Evolutionary conservation across 2,888 invertebrate genomes (phyloP), one percentile per base, ranked within the genome.

Genomic region (Platycnemis pennipes): DNA sequence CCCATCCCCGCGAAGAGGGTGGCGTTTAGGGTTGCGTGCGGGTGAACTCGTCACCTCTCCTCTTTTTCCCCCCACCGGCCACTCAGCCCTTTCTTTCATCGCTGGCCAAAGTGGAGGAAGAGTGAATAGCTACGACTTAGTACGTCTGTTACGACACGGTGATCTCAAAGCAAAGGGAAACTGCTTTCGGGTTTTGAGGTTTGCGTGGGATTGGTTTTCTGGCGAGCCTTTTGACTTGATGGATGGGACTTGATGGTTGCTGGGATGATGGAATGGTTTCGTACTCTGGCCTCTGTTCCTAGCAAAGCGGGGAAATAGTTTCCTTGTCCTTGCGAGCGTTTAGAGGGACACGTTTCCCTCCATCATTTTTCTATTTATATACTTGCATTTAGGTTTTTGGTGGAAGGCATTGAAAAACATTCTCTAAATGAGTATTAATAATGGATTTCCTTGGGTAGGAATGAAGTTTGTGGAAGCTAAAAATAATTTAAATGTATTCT

Each of bases 161-260:
- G 26, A n/a, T 77, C 77, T 37, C 37, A 77, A 37, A 77, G 77
- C 31, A 11, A 77, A 77, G 37, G 77, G 13, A 31, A 37, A 77
- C 77, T 16, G 31, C 77, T 26, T 77, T 69, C 63, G 63, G 2
- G 8, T 63, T 56, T 63, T 63, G 37, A 77, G 77, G 31, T 77
- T 77, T 31, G 77, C 77, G 31, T 37, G 37, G 77, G 77, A 77
- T 77, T 77, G 77, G 69, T 77, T 77, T 77, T 37, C n/a, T 31
- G 37, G 37, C 37, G 77, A 37, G 13, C 31, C 77, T 77, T 63
- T 37, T 77, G 77, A 77, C 77, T 77, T 77, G 77, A 77, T 77
- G 77, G 77, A 77, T 77, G 77, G 77, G 16, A 77, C 77, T 77
- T 77, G 37, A 77, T 77, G 77, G 77, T 37, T 77, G 77, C 26